Evolutionary conservation across 2,888 invertebrate genomes (phyloP), one percentile per base, ranked within the genome.

Genomic region (Cataglyphis altisquamis): DNA sequence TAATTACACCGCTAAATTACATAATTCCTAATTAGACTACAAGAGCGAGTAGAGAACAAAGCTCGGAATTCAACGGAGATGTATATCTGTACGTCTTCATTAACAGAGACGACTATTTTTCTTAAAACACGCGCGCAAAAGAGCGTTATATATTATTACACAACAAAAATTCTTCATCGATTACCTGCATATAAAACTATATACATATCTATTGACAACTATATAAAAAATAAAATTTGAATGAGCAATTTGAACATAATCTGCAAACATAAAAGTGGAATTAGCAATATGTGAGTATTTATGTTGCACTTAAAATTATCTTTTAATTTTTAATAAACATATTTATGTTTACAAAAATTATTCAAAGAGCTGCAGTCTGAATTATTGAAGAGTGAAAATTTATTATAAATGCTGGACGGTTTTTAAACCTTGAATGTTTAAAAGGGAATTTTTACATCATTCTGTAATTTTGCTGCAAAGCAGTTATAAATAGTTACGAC

Each of bases 21-120:
- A 25, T 52, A 39, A 55, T 45, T 48, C 39, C 77, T 86, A 88
- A 88, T 88, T 86, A 86, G 39, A 74, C 21, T n/a, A 36, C 45
- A 67, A 32, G 15, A n/a, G 45, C 15, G 8, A 55, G 25, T 48
- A 45, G 2, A 15, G 29, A 52, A 62, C 18, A 21, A 77, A 66
- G 0, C 41, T 80, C 55, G 67, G 25, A n/a, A 80, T 68, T 32
- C 52, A 68, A 52, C 52, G 70, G 39, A 15, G n/a, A 18, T 63
- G 62, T 29, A 52, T 32, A 78, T 80, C 72, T 77, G n/a, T n/a
- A 72, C 32, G 57, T 66, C 84, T 82, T 88, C 80, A 68, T 88
- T 83, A 88, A 66, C 73, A 45, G 32, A 70, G 55, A 78, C 52
- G 15, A 52, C 4, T 57, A 68, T 87, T 75, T 82, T 82, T 77